Evolutionary conservation across 2,888 invertebrate genomes (phyloP).

Genomic region (Scaptomyza caliginosa): DNA sequence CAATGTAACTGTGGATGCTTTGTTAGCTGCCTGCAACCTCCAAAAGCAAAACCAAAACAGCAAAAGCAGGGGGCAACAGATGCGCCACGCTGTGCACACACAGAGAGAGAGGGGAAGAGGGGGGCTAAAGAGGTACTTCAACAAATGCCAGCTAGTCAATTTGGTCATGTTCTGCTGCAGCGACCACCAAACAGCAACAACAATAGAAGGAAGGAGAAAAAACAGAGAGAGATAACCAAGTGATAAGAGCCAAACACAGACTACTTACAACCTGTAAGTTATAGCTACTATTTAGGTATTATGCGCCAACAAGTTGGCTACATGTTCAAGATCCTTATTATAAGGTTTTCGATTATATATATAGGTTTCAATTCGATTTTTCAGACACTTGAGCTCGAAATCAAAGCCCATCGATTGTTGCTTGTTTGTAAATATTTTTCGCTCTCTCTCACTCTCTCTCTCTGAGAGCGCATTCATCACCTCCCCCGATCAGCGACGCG

Average conservation of each 20-base stretch:
- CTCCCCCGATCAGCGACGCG: conserved; percentile 41
- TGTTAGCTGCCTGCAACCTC: conserved; percentile 21
- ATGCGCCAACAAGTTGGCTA: not conserved
- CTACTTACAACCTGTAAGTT: not conserved
- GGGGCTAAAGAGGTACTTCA: conserved; percentile 6
- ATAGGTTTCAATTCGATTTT: too few species aligned
- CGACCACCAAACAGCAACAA: not conserved
- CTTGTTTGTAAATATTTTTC: conserved; percentile 4
- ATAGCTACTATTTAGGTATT: not conserved
- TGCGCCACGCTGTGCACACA: conserved; percentile 17
- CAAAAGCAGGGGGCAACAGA: not conserved
- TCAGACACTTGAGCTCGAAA: too few species aligned
- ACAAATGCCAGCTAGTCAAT: conserved; percentile 28
- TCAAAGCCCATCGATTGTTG: not conserved
- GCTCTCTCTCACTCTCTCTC: not conserved
- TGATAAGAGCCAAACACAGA: conserved; percentile 41
- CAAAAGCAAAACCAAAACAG: not conserved
- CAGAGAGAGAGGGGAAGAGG: not conserved
- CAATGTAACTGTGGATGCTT: not conserved
- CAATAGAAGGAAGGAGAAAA: not conserved
- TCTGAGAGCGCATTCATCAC: conserved; percentile 72
- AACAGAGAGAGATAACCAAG: conserved; percentile 3
- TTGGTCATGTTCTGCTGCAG: conserved; percentile 26
- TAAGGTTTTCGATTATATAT: too few species aligned
- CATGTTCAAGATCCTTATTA: not conserved